Conservation (phyloP, 2,113 vertebrate species). For the Perca fluviatilis region DNA sequence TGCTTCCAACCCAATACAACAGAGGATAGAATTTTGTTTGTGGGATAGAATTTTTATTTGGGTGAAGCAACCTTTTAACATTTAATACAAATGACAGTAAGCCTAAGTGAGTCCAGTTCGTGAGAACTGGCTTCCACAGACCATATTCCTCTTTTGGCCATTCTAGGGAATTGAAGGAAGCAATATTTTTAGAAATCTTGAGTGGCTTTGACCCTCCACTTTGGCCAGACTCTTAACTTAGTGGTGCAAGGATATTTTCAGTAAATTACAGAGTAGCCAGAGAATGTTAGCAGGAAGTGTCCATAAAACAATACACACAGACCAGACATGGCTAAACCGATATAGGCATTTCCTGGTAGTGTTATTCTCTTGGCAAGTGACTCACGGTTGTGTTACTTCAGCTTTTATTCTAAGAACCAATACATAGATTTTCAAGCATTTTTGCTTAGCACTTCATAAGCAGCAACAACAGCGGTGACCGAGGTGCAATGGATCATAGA, state of each 20-base stretch:
- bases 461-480: not conserved
- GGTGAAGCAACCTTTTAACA: not conserved
- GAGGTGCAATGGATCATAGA: not conserved
- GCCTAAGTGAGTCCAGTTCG: conserved; percentile 22
- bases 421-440: not conserved
- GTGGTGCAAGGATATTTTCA: conserved; percentile 74
- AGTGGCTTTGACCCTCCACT: conserved; percentile 67
- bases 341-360: conserved; percentile 69
- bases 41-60: not conserved
- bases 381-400: conserved; percentile 48
- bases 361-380: conserved; percentile 41
- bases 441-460: not conserved
- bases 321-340: conserved; percentile 49
- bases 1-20: not conserved
- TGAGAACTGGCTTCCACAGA: conserved; percentile 49
- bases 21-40: not conserved
- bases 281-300: conserved; percentile 80
- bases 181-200: conserved; percentile 74
- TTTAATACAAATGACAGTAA: not conserved
- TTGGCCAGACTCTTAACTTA: conserved; percentile 52
- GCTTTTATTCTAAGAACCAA: conserved; percentile 42
- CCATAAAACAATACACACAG: conserved; percentile 71
- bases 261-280: conserved; percentile 76
- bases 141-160: conserved; percentile 53
- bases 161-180: conserved; percentile 57